Evolutionary conservation across 1,140 invertebrate species (phyloP).

Genomic region (Phthorimaea operculella): DNA sequence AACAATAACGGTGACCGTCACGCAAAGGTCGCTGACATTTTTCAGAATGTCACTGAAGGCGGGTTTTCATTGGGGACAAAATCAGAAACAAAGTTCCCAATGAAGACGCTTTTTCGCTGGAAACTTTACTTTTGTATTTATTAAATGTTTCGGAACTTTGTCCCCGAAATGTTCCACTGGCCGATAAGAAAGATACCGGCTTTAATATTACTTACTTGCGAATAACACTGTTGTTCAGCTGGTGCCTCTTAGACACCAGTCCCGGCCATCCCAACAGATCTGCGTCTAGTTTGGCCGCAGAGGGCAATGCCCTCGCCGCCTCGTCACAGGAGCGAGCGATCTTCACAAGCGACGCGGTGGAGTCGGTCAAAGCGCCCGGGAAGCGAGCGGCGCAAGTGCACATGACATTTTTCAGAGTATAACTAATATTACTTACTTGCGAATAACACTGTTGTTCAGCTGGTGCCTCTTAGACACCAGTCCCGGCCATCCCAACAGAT

Average conservation of each 20-base stretch:
- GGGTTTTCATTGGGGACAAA: too few relatives aligned
- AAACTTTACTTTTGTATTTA: too few relatives aligned
- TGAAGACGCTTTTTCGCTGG: too few relatives aligned
- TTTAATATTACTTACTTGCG: constrained; percentile 34
- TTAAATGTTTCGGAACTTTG: background rate
- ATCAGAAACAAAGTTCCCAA: too few relatives aligned
- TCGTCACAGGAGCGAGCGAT: constrained; percentile 69
- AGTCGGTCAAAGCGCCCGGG: constrained; percentile 40
- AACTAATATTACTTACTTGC: too few relatives aligned
- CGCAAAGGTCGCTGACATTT: too few relatives aligned
- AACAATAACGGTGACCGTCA: too few relatives aligned
- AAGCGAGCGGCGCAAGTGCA: constrained; percentile 47
- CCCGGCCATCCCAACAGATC: constrained; percentile 95
- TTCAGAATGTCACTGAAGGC: too few relatives aligned
- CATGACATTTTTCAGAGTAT: too few relatives aligned
- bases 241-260: constrained; percentile 69
- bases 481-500: constrained; percentile 92
- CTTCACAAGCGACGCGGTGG: constrained; percentile 27
- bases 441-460: constrained; percentile 36
- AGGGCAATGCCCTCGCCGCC: constrained; percentile 52
- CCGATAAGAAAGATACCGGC: too few relatives aligned
- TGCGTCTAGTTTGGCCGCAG: constrained; percentile 70
- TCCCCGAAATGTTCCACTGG: too few relatives aligned
- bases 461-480: constrained; percentile 69
- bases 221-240: constrained; percentile 37